Conservation (phyloP, 2,797 vertebrate species). For the Tragelaphus oryx region DNA sequence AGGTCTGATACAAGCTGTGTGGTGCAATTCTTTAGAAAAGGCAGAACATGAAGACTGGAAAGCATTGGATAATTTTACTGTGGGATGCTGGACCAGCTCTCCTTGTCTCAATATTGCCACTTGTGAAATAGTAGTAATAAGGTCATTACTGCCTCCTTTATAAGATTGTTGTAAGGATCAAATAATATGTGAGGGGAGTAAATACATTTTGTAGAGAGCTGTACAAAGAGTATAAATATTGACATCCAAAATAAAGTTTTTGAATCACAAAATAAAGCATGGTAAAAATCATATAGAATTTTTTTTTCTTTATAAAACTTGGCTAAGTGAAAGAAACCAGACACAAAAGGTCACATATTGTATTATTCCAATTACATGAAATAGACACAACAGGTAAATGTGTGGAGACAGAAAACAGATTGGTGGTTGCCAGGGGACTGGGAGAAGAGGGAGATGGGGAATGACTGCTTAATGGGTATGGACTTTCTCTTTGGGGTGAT, state of each 20-base stretch:
- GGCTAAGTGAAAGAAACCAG: not conserved
- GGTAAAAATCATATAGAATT: not conserved
- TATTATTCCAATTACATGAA: not conserved
- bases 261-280: not conserved
- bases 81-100: not conserved
- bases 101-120: not conserved
- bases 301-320: not conserved
- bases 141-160: not conserved
- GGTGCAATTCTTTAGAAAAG: not conserved
- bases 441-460: not conserved
- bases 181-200: not conserved
- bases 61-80: not conserved
- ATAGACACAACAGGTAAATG: not conserved
- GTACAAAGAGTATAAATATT: not conserved
- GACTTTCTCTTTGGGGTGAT: not conserved
- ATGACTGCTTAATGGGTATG: not conserved
- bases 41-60: not conserved
- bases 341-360: not conserved
- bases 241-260: not conserved
- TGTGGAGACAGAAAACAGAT: not conserved
- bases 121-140: not conserved
- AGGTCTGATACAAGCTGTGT: not conserved
- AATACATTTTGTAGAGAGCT: not conserved
- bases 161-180: not conserved
- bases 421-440: not conserved